Evolutionary conservation across 2,797 vertebrate species (phyloP), one percentile per base, ranked within the genome.

Genomic region (Falco cherrug): DNA sequence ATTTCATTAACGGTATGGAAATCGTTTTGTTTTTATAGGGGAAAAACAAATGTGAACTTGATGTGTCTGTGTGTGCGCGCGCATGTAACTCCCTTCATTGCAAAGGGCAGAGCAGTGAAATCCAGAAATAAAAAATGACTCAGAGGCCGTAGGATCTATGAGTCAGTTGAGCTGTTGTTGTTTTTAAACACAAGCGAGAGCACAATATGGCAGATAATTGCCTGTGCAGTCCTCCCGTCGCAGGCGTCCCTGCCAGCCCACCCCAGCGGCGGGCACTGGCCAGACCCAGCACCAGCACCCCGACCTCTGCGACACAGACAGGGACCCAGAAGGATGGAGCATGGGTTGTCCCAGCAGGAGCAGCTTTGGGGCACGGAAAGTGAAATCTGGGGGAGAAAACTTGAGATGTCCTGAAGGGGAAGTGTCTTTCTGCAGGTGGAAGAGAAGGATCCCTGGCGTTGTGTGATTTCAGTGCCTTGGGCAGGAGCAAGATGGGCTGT

Each of bases 91-190:
- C 84, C 65, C 91, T 87, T 78, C 95, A 56, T 37, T 61, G 95
- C 96, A 88, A 93, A 95, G 96, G 97, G 96, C 96, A 95, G 93
- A 97, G 93, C 89, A 89, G 64, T 56, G 76, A 89, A 94, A 97
- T 87, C 94, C 96, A 97, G 97, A 97, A 97, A 97, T 97, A 97
- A 96, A 92, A 95, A 94, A 78, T 97, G 96, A 97, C 95, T 97
- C 97, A 97, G 90, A 96, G 94, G 92, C 97, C 51, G 92, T 96
- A 96, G 87, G 96, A 92, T 94, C 93, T 92, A 94, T 97, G 97
- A 97, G 90, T 97, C 97, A 97, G 93, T 97, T 64, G 56, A 81
- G 92, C 89, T 96, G 96, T 93, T 96, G 92, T 95, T 97, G 95
- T 97, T 96, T 96, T 92, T 94, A 92, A 93, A 93, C 86, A 68